Evolutionary conservation across 64 coral and sea anemone genomes (phyloP).

Genomic region (Montipora sp.): DNA sequence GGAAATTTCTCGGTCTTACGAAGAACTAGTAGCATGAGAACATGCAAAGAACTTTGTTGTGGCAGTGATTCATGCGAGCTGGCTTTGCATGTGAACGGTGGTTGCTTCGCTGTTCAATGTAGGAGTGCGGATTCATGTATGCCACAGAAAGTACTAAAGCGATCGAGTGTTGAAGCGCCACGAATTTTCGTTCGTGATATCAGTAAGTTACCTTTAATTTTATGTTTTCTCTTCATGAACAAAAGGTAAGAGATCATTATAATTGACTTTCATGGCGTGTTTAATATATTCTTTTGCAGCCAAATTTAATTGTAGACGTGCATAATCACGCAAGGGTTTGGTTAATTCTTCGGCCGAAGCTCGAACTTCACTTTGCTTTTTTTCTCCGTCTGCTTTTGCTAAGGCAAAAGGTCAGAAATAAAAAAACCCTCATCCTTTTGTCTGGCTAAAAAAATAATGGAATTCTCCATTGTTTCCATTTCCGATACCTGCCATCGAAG

Average conservation of each 20-base stretch:
- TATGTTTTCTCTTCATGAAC: not conserved
- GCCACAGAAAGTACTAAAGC: constrained; percentile 2
- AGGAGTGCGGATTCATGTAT: constrained; percentile 71
- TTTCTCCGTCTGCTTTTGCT: not conserved
- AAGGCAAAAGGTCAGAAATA: not conserved
- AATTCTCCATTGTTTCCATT: constrained; percentile 1
- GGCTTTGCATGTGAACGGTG: constrained; percentile 85
- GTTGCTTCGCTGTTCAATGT: constrained; percentile 76
- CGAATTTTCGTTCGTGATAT: constrained; percentile 32
- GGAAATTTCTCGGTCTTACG: constrained; percentile 71
- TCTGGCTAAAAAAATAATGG: not conserved
- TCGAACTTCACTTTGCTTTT: too few relatives aligned
- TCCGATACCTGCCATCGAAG: not conserved
- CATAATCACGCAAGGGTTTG: too few relatives aligned
- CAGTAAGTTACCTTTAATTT: not conserved
- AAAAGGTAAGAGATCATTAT: not conserved
- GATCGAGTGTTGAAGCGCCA: constrained; percentile 5
- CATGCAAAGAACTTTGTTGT: constrained; percentile 81
- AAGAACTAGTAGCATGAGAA: constrained; percentile 74
- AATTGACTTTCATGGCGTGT: not conserved
- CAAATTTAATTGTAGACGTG: too few relatives aligned
- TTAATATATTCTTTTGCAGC: too few relatives aligned
- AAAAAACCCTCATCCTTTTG: not conserved
- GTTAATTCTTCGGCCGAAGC: too few relatives aligned
- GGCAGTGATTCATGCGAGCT: constrained; percentile 74